Base-by-base conservation (phyloP, 2,113 vertebrate genomes). In the Pseudopipra pipra region DNA sequence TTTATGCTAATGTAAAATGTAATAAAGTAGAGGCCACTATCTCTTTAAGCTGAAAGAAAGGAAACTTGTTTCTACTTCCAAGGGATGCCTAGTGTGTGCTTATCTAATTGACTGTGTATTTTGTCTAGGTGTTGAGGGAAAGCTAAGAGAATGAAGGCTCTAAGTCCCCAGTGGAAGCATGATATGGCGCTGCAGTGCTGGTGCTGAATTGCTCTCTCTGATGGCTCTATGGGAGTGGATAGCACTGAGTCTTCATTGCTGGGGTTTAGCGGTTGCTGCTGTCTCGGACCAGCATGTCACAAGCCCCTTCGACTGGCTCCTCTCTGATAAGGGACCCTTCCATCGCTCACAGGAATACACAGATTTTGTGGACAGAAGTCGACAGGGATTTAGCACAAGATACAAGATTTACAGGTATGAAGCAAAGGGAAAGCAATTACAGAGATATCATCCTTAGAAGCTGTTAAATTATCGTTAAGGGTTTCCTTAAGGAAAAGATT, bases 371-470 rank as follows among this genome's bases (percentile, higher is more conserved):
- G 99, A 99, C 97, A 99, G 99, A 98, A 99, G 99, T 97, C 98
- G 98, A 19, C 99, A 99, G 97, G 99, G 99, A 97, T 99, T 99
- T 98, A 99, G 99, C 97, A 99, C 99, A 65, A 98, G 99, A 98
- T 99, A 99, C 98, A 99, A 99, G 98, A 99, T 99, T 95, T 99
- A 99, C 98, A 99, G 99, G 99, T 99, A 97, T 98, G 99, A 91
- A 97, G 95, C 82, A 78, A 97, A 97, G 90, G 94, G 93, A 95
- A 97, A 97, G 93, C 75, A 59, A 92, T 92, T 63, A 1, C 65
- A 91, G 85, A 95, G 54, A 12, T 95, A 27, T 46, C 39, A 5
- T 95, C 56, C 87, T 72, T 71, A 68, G 89, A 87, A 92, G 43
- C 5, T 83, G 61, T 96, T 33, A 93, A 47, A 47, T 88, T n/a